Percentiles rank a stretch among this genome's conserved stretches.
phyloP scores from a whole-genome alignment of 2,888 invertebrate genomes.

The Antitype chi region DNA sequence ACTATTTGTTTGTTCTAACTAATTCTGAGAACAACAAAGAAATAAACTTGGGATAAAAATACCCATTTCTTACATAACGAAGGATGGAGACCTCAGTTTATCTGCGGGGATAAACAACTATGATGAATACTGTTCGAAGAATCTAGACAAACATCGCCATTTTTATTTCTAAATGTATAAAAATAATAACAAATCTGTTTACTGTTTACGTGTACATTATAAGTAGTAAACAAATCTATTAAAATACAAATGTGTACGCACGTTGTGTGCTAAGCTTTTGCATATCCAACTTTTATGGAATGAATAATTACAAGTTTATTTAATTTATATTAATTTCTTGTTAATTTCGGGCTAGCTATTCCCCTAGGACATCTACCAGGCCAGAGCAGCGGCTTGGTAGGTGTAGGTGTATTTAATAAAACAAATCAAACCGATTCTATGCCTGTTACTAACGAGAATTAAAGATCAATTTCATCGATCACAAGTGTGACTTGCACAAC shows the following conservation, averaged over 20 bases:
- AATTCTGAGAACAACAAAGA: constrained; percentile 65
- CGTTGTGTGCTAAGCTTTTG: neutral
- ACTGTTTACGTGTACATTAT: neutral
- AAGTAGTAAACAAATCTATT: constrained; percentile 17
- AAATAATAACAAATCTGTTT: constrained; percentile 15
- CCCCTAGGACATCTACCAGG: neutral
- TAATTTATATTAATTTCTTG: neutral
- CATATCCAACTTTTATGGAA: neutral
- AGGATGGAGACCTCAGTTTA: constrained; percentile 63
- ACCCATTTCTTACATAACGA: constrained; percentile 58
- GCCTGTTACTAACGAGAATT: neutral
- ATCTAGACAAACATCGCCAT: constrained; percentile 31
- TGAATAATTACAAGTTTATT: neutral
- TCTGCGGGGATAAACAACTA: constrained; percentile 61
- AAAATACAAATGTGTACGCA: neutral
- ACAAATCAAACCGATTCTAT: neutral
- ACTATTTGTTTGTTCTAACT: constrained; percentile 40
- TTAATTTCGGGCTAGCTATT: neutral
- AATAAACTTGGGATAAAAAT: constrained; percentile 62
- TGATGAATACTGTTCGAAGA: constrained; percentile 47
- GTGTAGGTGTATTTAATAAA: neutral
- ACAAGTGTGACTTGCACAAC: constrained; percentile 37
- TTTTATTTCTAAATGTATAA: constrained; percentile 21
- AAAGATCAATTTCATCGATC: constrained; percentile 10
- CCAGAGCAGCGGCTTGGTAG: neutral